Evolutionary conservation across 53 echinoderm and acorn worm genomes (phyloP), one percentile per base, ranked within the genome.

Genomic region (Arbacia lixula): DNA sequence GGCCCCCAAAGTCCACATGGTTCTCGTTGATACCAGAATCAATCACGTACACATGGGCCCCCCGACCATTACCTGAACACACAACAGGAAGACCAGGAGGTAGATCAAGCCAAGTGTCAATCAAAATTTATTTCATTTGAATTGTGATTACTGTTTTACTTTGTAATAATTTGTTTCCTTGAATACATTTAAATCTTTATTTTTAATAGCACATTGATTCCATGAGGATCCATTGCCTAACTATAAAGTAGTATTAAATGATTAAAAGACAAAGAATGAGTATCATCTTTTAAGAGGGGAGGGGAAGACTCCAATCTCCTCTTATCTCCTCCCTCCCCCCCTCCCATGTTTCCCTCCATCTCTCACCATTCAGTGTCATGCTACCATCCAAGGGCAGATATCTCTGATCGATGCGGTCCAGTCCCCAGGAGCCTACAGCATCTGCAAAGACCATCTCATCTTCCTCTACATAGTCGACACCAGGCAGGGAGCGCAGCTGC

Each of bases 21-120:
- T 53, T 14, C 26, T 26, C 24, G 29, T 71, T 39, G 85, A 84
- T 71, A 36, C 85, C 85, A 1, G 85, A 37, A 27, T 84, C 85
- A 11, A 84, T 84, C 37, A 84, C 85, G 71, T 84, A 84, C 24
- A 84, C 41, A 37, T 84, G 54, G 4, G 39, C 30, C 3, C 85
- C 85, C 8, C 1, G 0, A 0, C 76, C 76, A 2, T 8, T 0
- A 12, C 76, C 76, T 76, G 36, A 2, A 63, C 31, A 63, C 33
- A 32, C 16, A 9, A 17, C 35, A 14, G 12, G 0, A 1, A 14
- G 0, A 50, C 50, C 19, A 50, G 19, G 19, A 50, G 0, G 19
- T 50, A 12, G 12, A 19, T 50, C 50, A 50, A 50, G 12, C 50
- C 19, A 19, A 50, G 19, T 19, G 12, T 14, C 12, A 50, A 14